These are phyloP conservation scores for Diphyllodes magnificus DNA, from an alignment of 2,113 vertebrate species.

Conservation along the genomic window DNA sequence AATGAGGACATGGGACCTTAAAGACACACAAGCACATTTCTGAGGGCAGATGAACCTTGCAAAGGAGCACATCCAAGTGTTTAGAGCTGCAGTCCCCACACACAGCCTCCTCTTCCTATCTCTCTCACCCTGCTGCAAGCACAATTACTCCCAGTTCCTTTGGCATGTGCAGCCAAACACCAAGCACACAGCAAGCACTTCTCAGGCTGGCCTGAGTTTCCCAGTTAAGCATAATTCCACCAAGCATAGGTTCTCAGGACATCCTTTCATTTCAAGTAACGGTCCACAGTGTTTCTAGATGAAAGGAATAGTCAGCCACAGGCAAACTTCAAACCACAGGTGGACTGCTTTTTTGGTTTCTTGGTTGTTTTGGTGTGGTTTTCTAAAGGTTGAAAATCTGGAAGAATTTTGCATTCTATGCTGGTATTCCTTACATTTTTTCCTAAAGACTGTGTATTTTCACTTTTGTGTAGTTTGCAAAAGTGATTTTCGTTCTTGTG, in stretches of 20 bases:
- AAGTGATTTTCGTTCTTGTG: not conserved
- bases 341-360: not conserved
- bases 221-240: not conserved
- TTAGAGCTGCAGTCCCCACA: not conserved
- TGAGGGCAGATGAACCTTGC: not conserved
- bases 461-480: not conserved
- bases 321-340: not conserved
- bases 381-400: not conserved
- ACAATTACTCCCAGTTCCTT: not conserved
- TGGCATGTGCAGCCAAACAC: not conserved
- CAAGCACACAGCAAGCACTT: not conserved
- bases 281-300: not conserved
- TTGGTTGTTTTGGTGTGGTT: not conserved
- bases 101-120: not conserved
- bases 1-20: not conserved
- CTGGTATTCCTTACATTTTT: not conserved
- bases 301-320: not conserved
- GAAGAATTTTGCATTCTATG: not conserved
- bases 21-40: not conserved
- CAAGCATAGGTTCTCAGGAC: not conserved
- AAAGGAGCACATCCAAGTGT: not conserved
- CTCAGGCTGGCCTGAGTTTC: not conserved
- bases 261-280: not conserved
- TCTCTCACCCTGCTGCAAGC: not conserved
- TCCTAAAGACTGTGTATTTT: not conserved